phyloP scores from a whole-genome alignment of 2,888 invertebrate genomes.

The Eretmocerus hayati region DNA sequence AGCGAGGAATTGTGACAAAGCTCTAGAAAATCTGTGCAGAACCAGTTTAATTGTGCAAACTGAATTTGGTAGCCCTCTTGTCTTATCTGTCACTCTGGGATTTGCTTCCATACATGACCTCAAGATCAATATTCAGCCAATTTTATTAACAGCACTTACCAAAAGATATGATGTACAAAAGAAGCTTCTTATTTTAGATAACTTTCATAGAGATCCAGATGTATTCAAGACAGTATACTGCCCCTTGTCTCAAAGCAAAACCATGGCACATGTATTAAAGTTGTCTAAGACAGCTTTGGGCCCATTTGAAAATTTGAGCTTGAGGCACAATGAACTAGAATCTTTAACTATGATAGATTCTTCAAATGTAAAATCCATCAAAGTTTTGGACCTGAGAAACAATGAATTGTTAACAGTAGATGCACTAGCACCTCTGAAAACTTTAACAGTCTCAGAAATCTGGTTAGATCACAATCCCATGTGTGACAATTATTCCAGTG shows the following conservation, averaged over 20 bases:
- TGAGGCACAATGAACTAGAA: slow-evolving; percentile 34
- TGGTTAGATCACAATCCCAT: slow-evolving; percentile 65
- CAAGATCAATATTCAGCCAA: slow-evolving; percentile 48
- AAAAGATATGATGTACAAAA: slow-evolving; percentile 39
- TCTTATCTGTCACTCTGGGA: slow-evolving; percentile 44
- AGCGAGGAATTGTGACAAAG: slow-evolving; percentile 48
- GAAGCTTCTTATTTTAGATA: slow-evolving; percentile 44
- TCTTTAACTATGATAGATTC: slow-evolving; percentile 27
- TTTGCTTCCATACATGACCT: slow-evolving; percentile 46
- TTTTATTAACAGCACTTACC: slow-evolving; percentile 42
- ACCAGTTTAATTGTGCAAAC: slow-evolving; percentile 44
- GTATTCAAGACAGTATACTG: slow-evolving; percentile 42
- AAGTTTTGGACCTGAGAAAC: slow-evolving; percentile 37
- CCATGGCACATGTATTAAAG: slow-evolving; percentile 47
- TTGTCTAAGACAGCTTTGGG: slow-evolving; percentile 32
- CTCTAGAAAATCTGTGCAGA: slow-evolving; percentile 48
- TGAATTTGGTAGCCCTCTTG: slow-evolving; percentile 31
- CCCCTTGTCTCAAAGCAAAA: slow-evolving; percentile 48
- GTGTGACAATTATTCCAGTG: slow-evolving; percentile 57
- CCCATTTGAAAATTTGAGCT: slow-evolving; percentile 31
- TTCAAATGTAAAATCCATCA: slow-evolving; percentile 28
- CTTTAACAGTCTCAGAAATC: slow-evolving; percentile 50
- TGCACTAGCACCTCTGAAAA: slow-evolving; percentile 36
- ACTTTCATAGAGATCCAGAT: slow-evolving; percentile 47
- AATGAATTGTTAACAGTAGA: slow-evolving; percentile 37